phyloP scores from a whole-genome alignment of 2,113 vertebrate genomes.

The Perca flavescens region DNA sequence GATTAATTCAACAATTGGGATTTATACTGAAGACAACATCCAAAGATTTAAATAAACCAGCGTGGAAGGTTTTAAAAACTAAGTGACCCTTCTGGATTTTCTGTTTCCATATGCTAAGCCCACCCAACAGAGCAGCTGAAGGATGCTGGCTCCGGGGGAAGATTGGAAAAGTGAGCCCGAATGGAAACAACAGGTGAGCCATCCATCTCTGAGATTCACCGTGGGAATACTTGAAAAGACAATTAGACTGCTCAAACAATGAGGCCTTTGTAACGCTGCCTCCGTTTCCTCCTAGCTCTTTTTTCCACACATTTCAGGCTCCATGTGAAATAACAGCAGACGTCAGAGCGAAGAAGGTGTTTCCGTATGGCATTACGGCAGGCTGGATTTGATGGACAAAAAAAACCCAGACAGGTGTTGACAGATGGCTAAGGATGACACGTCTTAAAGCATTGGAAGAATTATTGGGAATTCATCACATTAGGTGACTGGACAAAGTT shows the following conservation, averaged over 20 bases:
- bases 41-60: slow-evolving; percentile 13
- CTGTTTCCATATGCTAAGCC: slow-evolving; percentile 56
- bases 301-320: slow-evolving; percentile 29
- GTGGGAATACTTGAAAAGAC: slow-evolving; percentile 67
- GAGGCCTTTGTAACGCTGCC: slow-evolving; percentile 63
- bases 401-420: slow-evolving; percentile 39
- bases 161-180: slow-evolving; percentile 35
- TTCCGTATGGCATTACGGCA: slow-evolving; percentile 41
- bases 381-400: slow-evolving; percentile 22
- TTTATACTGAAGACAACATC: neutral
- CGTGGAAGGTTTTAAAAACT: slow-evolving; percentile 32
- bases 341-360: slow-evolving; percentile 46
- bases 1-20: neutral
- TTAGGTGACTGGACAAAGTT: neutral
- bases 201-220: slow-evolving; percentile 57
- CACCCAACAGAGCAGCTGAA: slow-evolving; percentile 37
- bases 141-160: slow-evolving; percentile 26
- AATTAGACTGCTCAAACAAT: slow-evolving; percentile 71
- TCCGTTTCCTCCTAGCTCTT: slow-evolving; percentile 37
- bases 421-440: slow-evolving; percentile 34
- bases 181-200: slow-evolving; percentile 79
- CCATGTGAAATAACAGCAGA: slow-evolving; percentile 69
- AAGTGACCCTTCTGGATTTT: slow-evolving; percentile 15
- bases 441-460: slow-evolving; percentile 18
- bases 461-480: slow-evolving; percentile 11